Conservation (phyloP, 2,797 vertebrate genomes). For the Anolis apletophallus region DNA sequence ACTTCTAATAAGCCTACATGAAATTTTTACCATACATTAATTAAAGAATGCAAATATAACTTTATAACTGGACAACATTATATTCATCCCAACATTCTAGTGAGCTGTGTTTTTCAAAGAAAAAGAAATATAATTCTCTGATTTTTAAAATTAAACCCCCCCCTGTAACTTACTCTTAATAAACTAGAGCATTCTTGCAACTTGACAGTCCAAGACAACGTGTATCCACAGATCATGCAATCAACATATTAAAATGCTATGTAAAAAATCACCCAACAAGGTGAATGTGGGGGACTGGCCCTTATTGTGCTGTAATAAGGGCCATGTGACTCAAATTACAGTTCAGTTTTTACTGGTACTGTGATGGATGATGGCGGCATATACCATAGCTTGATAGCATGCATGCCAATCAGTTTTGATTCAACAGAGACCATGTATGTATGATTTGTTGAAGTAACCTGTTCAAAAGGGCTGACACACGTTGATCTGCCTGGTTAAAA, state of each 20-base stretch:
- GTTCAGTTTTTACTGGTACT: constrained; percentile 64
- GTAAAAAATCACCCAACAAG: constrained; percentile 56
- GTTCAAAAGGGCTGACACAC: constrained; percentile 76
- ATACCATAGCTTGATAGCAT: constrained; percentile 76
- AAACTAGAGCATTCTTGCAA: constrained; percentile 37
- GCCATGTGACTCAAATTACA: constrained; percentile 63
- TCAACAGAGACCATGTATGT: constrained; percentile 72
- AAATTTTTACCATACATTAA: constrained; percentile 20
- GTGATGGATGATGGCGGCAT: constrained; percentile 75
- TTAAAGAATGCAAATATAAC: background rate
- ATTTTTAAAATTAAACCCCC: constrained; percentile 45
- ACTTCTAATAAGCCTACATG: constrained; percentile 41
- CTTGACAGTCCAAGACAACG: constrained; percentile 57
- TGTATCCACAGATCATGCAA: constrained; percentile 72
- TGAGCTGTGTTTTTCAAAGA: constrained; percentile 3
- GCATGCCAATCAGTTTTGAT: constrained; percentile 75
- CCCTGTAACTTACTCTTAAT: constrained; percentile 43
- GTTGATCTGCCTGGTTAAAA: constrained; percentile 82
- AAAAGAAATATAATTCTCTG: background rate
- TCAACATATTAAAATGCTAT: constrained; percentile 58
- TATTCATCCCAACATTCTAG: constrained; percentile 33
- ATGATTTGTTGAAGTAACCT: constrained; percentile 81
- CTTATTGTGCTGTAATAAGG: constrained; percentile 71
- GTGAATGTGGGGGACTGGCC: constrained; percentile 55
- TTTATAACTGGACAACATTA: constrained; percentile 23